Base-by-base conservation (phyloP, 2,113 vertebrate genomes). In the Dasyprocta punctata region DNA sequence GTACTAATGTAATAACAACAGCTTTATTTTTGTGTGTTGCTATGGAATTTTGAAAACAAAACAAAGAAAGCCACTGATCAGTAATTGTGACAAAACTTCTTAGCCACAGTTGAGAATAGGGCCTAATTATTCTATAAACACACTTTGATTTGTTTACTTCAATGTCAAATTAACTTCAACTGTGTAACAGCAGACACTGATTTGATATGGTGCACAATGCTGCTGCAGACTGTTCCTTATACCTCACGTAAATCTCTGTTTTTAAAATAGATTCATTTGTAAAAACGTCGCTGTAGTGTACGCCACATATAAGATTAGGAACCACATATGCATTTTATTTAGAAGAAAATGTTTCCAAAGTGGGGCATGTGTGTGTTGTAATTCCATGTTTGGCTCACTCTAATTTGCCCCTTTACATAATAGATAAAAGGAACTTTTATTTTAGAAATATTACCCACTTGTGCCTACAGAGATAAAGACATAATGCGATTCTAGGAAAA, bases 111-210 rank as follows among this genome's bases (percentile, higher is more conserved):
- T 94, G 97, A 98, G 97, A 98, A 98, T 98, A 97, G 96, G 92
- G 98, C 97, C 98, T 99, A 98, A 99, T 99, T 99, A 98, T 98
- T 99, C 98, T 98, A 98, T 99, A 99, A 99, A 99, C 98, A 98
- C 95, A 97, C 97, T 98, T 98, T 98, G 98, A 98, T 99, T 99
- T 99, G 99, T 99, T 99, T 99, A 99, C 98, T 97, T 98, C 98
- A 98, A 98, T 90, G 98, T 99, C 98, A 99, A 99, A 99, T 99
- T 98, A 99, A 98, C 98, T 98, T 98, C 98, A 98, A 98, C 98
- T 98, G 98, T 97, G 96, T 97, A 98, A 97, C 97, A 98, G 98
- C 98, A 98, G 95, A 97, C 71, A n/a, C 98, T 98, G 98, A 98
- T 98, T 98, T 98, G 97, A 97, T 98, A 96, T 0, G 91, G 97